phyloP scores from a whole-genome alignment of 2,888 invertebrate genomes.

The Drosophila borborema region DNA sequence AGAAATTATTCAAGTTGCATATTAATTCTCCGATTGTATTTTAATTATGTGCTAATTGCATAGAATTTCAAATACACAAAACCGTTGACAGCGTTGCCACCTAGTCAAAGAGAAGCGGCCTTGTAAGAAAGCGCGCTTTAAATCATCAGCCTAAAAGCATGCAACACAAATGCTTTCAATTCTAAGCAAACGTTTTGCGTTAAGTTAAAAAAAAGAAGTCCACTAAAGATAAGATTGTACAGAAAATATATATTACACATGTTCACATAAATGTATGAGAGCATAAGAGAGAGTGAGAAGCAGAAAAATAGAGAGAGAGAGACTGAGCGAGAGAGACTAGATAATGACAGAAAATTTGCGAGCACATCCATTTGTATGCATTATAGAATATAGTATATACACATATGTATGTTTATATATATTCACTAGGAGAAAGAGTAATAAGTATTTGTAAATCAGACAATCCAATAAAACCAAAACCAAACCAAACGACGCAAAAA shows the following conservation, averaged over 20 bases:
- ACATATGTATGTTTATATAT: not conserved
- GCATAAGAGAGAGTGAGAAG: not conserved
- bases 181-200: not conserved
- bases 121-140: not conserved
- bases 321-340: not conserved
- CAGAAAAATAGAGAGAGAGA: not conserved
- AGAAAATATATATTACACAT: slow-evolving; percentile 23
- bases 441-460: slow-evolving; percentile 34
- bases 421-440: slow-evolving; percentile 12
- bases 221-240: slow-evolving; percentile 37
- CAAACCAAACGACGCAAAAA: slow-evolving; percentile 43
- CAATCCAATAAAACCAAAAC: slow-evolving; percentile 24
- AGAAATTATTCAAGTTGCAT: slow-evolving; percentile 3
- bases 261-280: not conserved
- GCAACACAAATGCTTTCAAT: slow-evolving; percentile 23
- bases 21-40: too few species aligned
- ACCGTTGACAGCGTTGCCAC: slow-evolving; percentile 8
- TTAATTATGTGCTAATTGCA: not conserved
- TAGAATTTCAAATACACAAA: not conserved
- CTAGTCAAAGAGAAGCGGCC: not conserved
- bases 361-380: slow-evolving; percentile 6
- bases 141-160: slow-evolving; percentile 40
- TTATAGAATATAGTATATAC: not conserved
- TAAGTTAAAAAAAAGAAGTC: slow-evolving; percentile 1
- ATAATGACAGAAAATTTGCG: slow-evolving; percentile 14